Conservation (phyloP, 2,888 invertebrate genomes). For the Seira ritae region DNA sequence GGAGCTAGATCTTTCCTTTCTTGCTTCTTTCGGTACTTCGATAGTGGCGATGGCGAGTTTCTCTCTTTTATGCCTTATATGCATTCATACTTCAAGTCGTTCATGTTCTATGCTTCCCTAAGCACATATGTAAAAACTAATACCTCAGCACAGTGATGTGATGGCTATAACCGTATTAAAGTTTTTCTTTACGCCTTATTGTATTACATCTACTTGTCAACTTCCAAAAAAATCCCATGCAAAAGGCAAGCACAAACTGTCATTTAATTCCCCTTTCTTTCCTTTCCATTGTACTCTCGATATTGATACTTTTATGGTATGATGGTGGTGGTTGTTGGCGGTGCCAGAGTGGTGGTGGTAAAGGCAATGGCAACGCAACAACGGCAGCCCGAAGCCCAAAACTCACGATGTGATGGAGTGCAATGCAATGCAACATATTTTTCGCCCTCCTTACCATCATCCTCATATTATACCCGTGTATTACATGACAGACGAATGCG, state of each 20-base stretch:
- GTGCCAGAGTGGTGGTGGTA: slow-evolving; percentile 13
- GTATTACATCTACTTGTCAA: slow-evolving; percentile 32
- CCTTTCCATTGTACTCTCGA: slow-evolving; percentile 25
- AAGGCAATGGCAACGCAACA: neutral
- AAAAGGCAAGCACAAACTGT: slow-evolving; percentile 37
- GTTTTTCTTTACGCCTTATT: slow-evolving; percentile 10
- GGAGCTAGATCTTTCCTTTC: neutral
- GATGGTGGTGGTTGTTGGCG: slow-evolving; percentile 20
- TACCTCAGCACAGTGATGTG: too few relatives aligned
- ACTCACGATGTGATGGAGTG: neutral
- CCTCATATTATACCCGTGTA: neutral
- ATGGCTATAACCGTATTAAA: neutral
- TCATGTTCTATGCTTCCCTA: neutral
- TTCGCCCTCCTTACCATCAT: neutral
- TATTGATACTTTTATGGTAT: slow-evolving; percentile 37
- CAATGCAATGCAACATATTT: neutral
- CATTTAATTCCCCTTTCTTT: slow-evolving; percentile 46
- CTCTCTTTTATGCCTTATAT: slow-evolving; percentile 17
- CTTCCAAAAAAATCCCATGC: slow-evolving; percentile 27
- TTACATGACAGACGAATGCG: neutral
- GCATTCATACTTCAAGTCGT: neutral
- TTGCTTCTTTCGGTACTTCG: too few relatives aligned
- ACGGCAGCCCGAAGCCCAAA: neutral
- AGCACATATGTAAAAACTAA: neutral
- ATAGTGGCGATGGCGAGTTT: neutral